Conservation (phyloP, 2,888 invertebrate genomes). For the Cephus nigrinus region DNA sequence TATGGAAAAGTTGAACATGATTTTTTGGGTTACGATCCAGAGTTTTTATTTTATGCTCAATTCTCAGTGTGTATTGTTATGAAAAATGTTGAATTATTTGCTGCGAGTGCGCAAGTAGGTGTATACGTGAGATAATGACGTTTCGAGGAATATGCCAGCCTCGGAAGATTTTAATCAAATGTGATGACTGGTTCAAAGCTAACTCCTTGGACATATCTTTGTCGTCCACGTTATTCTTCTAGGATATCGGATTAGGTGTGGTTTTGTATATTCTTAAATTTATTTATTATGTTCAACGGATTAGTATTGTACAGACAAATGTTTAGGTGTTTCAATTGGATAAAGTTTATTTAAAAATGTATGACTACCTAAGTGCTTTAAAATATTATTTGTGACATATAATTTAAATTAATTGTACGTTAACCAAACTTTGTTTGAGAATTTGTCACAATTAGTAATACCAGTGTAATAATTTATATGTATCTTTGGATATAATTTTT, state of each 20-base stretch:
- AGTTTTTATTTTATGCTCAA: not conserved
- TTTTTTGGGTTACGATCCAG: not conserved
- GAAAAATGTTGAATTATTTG: not conserved
- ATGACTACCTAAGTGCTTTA: not conserved
- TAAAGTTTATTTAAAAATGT: not conserved
- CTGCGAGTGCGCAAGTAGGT: not conserved
- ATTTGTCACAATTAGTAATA: not conserved
- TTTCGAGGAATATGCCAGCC: not conserved
- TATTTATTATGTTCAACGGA: not conserved
- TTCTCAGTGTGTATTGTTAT: not conserved
- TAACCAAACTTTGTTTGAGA: not conserved
- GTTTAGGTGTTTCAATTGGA: not conserved
- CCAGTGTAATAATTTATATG: conserved; percentile 14
- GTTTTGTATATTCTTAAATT: not conserved
- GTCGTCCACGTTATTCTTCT: not conserved
- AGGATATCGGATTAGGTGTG: not conserved
- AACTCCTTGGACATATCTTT: not conserved
- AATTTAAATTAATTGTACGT: not conserved
- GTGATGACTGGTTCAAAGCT: not conserved
- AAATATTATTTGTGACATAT: not conserved
- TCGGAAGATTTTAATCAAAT: not conserved
- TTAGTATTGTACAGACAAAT: not conserved
- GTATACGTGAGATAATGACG: not conserved
- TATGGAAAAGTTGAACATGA: not conserved
- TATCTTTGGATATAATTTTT: conserved; percentile 19